These are phyloP conservation scores for Acronicta psi DNA, from an alignment of 2,888 invertebrate species.

Conservation along the genomic window DNA sequence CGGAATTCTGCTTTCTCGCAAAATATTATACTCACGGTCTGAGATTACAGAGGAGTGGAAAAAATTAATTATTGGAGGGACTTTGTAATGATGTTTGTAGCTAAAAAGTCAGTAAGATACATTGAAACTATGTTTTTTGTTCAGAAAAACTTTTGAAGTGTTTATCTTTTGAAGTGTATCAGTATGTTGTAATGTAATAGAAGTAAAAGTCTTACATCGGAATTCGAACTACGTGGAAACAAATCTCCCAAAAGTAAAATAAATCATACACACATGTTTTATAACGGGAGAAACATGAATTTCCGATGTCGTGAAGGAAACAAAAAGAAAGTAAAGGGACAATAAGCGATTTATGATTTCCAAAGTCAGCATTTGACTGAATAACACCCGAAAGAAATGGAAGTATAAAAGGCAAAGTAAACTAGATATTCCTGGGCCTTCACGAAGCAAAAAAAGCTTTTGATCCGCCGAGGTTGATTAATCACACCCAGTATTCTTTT, in stretches of 20 bases:
- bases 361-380: constrained; percentile 36
- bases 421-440: constrained; percentile 33
- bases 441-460: constrained; percentile 30
- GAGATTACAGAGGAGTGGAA: background rate
- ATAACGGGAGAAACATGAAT: constrained; percentile 39
- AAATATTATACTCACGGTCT: constrained; percentile 3
- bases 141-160: too few relatives aligned
- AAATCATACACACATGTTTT: constrained; percentile 47
- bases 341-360: constrained; percentile 45
- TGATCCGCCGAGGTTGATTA: constrained; percentile 47
- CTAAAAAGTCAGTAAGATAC: too few relatives aligned
- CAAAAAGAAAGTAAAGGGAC: constrained; percentile 31
- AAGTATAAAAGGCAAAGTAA: constrained; percentile 25
- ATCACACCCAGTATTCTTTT: constrained; percentile 36
- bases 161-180: background rate
- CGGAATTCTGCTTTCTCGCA: constrained; percentile 1
- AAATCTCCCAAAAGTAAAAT: constrained; percentile 19
- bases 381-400: constrained; percentile 29
- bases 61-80: background rate
- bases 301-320: constrained; percentile 22
- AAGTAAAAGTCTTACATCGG: constrained; percentile 11
- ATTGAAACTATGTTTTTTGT: too few relatives aligned
- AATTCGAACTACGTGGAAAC: constrained; percentile 8
- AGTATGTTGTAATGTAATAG: background rate
- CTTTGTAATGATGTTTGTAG: background rate